These are phyloP conservation scores for Tupaia tana DNA, from an alignment of 2,113 vertebrate genomes.

Conservation along the genomic window DNA sequence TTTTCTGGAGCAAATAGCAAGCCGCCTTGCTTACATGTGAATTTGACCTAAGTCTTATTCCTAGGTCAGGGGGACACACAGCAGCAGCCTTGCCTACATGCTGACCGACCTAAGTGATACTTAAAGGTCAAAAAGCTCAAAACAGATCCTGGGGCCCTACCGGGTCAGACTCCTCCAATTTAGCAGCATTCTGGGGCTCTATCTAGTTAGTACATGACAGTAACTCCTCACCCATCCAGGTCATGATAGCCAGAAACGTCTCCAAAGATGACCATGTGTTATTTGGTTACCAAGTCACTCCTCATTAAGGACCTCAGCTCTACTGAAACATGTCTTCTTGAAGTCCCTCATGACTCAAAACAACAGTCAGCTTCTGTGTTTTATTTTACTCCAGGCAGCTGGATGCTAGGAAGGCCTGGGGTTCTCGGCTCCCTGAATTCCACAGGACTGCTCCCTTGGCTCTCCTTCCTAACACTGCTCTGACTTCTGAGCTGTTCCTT, in stretches of 20 bases:
- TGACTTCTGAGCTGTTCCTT: neutral
- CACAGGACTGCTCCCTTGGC: no score
- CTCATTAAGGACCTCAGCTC: neutral
- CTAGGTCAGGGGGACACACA: no score
- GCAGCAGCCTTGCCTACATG: no score
- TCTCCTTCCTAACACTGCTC: neutral
- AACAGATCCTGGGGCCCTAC: no score
- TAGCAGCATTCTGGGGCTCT: no score
- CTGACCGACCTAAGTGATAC: no score
- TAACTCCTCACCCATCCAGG: neutral
- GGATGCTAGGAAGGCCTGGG: fast-evolving
- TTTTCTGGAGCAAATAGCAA: no score
- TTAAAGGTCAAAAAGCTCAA: no score
- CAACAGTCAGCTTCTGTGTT: neutral
- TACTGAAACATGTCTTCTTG: neutral
- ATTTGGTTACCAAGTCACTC: neutral
- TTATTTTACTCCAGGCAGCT: fast-evolving
- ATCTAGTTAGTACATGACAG: no score
- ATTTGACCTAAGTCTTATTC: no score
- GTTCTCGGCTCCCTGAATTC: neutral
- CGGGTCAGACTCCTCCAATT: no score
- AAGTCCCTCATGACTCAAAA: neutral
- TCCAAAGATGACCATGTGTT: neutral
- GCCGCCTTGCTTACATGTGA: no score
- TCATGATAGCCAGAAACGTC: neutral